Conservation (phyloP, 2,888 invertebrate species). For the Netelia virgata region DNA sequence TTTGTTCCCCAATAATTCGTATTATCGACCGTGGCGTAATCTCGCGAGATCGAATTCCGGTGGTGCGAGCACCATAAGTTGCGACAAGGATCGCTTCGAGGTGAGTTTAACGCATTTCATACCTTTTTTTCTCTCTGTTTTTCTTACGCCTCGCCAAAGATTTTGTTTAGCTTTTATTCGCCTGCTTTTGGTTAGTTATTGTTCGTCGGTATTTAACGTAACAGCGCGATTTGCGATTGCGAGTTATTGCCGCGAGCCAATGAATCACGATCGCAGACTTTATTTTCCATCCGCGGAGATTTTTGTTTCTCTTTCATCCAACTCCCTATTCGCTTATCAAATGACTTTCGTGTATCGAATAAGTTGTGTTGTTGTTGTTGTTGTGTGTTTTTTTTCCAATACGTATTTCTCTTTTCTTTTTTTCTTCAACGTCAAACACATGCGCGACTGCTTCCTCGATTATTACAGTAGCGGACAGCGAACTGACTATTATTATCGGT, state of each 20-base stretch:
- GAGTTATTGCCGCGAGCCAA: neutral
- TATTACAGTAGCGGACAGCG: neutral
- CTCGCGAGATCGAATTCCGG: slow-evolving; percentile 86
- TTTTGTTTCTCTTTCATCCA: neutral
- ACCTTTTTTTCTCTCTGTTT: slow-evolving; percentile 37
- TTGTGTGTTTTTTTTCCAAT: too few species aligned
- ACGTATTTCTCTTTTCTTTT: neutral
- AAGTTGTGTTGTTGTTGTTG: too few species aligned
- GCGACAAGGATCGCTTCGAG: slow-evolving; percentile 85
- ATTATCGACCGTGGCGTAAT: slow-evolving; percentile 86
- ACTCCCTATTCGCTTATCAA: too few species aligned
- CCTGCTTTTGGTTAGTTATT: too few species aligned
- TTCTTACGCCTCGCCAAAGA: slow-evolving; percentile 11
- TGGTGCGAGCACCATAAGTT: slow-evolving; percentile 89
- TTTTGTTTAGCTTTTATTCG: slow-evolving; percentile 13
- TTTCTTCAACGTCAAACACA: neutral
- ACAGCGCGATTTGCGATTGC: neutral
- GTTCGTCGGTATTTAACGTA: too few species aligned
- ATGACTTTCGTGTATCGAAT: too few species aligned
- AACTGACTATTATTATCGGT: slow-evolving; percentile 4
- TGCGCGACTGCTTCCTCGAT: neutral
- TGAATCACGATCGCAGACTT: neutral
- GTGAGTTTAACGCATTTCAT: slow-evolving; percentile 62
- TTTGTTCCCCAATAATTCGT: slow-evolving; percentile 85
- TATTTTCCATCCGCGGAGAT: neutral